These are phyloP conservation scores for Alentia gelatinosa DNA, from an alignment of 2,888 invertebrate genomes.

Conservation along the genomic window DNA sequence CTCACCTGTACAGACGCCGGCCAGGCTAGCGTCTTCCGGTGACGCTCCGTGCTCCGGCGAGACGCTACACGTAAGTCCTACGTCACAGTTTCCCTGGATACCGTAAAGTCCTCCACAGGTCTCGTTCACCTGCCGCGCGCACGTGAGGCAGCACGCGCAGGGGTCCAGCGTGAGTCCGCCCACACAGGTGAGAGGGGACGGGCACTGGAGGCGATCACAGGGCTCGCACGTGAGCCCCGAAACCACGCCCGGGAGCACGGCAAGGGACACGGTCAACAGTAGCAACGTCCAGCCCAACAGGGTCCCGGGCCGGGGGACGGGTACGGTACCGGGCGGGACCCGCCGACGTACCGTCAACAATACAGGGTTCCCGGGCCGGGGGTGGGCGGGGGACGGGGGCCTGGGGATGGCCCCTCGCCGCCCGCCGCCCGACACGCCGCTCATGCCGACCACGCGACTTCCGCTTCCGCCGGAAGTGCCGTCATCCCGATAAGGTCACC, in stretches of 20 bases:
- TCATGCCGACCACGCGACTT: not conserved
- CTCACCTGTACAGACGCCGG: slow-evolving; percentile 25
- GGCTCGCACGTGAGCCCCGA: not conserved
- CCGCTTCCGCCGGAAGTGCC: not conserved
- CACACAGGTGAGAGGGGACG: not conserved
- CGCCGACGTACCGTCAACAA: not conserved
- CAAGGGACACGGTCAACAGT: not conserved
- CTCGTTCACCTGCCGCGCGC: slow-evolving; percentile 15
- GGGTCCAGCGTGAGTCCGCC: not conserved
- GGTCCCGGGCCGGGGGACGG: not conserved
- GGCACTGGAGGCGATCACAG: not conserved
- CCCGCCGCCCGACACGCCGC: not conserved
- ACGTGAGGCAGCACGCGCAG: slow-evolving; percentile 20
- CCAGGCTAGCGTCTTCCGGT: not conserved
- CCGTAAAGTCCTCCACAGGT: not conserved
- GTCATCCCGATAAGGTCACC: not conserved
- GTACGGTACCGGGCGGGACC: not conserved
- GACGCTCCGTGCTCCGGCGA: not conserved
- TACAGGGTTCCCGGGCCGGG: not conserved
- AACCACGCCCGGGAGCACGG: not conserved
- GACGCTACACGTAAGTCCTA: not conserved
- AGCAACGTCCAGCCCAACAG: not conserved
- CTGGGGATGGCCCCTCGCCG: not conserved
- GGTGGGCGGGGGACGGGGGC: not conserved
- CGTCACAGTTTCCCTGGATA: not conserved